phyloP scores from a whole-genome alignment of 2,797 vertebrate species.

The Channallabes apus region DNA sequence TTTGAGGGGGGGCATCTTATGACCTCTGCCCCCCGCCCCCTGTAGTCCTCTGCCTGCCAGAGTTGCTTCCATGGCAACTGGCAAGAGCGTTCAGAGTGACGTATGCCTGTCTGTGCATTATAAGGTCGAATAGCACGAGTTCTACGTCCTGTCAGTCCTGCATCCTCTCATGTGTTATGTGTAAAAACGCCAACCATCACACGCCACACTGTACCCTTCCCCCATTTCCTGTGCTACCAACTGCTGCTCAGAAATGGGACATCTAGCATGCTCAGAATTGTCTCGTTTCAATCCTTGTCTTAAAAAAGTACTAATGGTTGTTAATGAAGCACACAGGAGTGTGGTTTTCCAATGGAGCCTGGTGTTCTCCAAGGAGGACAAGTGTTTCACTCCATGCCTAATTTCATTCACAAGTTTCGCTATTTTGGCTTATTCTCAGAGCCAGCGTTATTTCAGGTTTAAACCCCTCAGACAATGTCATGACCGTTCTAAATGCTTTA shows the following conservation, averaged over 20 bases:
- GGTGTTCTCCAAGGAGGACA: background rate
- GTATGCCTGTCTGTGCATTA: constrained; percentile 39
- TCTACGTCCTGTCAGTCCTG: background rate
- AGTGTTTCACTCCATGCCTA: background rate
- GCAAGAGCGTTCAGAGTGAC: constrained; percentile 20
- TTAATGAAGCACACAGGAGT: background rate
- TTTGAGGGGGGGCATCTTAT: constrained; percentile 35
- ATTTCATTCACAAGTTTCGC: background rate
- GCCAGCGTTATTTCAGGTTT: background rate
- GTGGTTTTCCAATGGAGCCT: constrained; percentile 11
- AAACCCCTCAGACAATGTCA: background rate
- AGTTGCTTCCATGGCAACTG: constrained; percentile 53
- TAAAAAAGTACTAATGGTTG: background rate
- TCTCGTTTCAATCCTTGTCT: constrained; percentile 24
- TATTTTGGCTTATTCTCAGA: background rate
- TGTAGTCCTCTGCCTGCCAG: constrained; percentile 31
- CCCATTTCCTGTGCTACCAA: background rate
- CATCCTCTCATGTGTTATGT: background rate
- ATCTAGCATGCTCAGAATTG: constrained; percentile 26
- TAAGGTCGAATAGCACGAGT: constrained; percentile 2
- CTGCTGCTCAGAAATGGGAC: constrained; percentile 27
- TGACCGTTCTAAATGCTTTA: background rate
- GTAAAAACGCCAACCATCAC: background rate
- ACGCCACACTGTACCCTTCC: background rate
- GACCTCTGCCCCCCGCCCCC: constrained; percentile 52